A percentile compares a stretch with the other conserved stretches of the same genome.
phyloP scores from a whole-genome alignment of 2,888 invertebrate species.

The Rambutsinella grinnellia region DNA sequence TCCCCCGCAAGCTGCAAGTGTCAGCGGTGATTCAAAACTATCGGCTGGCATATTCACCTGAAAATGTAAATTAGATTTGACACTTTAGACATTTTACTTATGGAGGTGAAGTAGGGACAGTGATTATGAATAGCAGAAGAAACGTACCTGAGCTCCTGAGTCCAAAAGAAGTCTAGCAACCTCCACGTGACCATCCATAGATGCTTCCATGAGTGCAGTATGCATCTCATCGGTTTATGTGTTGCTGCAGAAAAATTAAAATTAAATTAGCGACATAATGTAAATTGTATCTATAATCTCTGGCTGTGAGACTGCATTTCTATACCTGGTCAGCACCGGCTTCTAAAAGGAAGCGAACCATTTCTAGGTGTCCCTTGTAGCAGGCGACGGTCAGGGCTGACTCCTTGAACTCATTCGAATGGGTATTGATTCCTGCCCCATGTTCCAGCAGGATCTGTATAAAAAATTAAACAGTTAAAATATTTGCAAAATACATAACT shows the following conservation, averaged over 20 bases:
- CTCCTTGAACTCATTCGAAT: constrained; percentile 99
- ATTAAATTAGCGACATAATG: not conserved
- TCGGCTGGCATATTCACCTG: constrained; percentile 98
- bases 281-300: no score
- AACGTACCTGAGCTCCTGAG: constrained; percentile 90
- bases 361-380: constrained; percentile 96
- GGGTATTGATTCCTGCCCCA: constrained; percentile 98
- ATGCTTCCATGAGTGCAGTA: constrained; percentile 99
- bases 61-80: no score
- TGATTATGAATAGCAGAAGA: not conserved
- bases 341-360: constrained; percentile 95
- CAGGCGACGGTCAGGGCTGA: constrained; percentile 95
- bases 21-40: constrained; percentile 98
- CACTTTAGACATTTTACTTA: no score
- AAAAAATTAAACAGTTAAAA: no score
- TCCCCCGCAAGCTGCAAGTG: constrained; percentile 98
- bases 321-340: constrained; percentile 88
- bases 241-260: constrained; percentile 78
- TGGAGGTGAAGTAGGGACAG: no score
- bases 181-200: constrained; percentile 99
- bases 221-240: constrained; percentile 99
- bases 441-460: constrained; percentile 84
- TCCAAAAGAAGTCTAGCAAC: constrained; percentile 94
- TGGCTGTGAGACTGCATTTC: not conserved
- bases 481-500: no score